Percentiles rank a stretch among this genome's conserved stretches.
These are phyloP conservation scores for Drosophila prolongata DNA, from an alignment of 2,888 invertebrate species.

Conservation along the genomic window DNA sequence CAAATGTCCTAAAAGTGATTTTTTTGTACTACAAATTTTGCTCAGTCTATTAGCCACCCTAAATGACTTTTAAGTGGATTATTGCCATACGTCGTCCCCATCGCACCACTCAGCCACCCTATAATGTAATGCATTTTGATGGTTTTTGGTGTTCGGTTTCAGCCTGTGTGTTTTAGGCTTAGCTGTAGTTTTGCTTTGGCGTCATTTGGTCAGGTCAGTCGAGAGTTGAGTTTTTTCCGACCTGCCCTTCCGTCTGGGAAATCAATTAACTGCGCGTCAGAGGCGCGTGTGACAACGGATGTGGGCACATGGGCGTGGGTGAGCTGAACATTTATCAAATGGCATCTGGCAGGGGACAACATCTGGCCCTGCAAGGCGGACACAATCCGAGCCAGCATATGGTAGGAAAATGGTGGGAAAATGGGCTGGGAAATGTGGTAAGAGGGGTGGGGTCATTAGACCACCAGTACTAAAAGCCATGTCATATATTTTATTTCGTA, in stretches of 20 bases:
- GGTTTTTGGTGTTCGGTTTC: slow-evolving; percentile 42
- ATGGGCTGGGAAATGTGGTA: background rate
- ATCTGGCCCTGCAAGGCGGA: slow-evolving; percentile 54
- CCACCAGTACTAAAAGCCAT: background rate
- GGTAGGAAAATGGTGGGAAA: slow-evolving; percentile 30
- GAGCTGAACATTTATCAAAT: slow-evolving; percentile 73
- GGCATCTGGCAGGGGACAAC: slow-evolving; percentile 55
- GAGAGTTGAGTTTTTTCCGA: slow-evolving; percentile 24
- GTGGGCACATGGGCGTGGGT: slow-evolving; percentile 36
- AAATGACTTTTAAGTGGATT: slow-evolving; percentile 67
- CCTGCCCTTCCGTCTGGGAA: slow-evolving; percentile 56
- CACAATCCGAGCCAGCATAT: slow-evolving; percentile 22
- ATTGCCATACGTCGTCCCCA: slow-evolving; percentile 52
- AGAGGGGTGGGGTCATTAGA: background rate
- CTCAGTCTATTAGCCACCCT: slow-evolving; percentile 9
- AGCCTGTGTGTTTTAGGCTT: slow-evolving; percentile 12
- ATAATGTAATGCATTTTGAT: slow-evolving; percentile 44
- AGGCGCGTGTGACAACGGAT: slow-evolving; percentile 56
- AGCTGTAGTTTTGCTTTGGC: slow-evolving; percentile 12
- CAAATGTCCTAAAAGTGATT: too few species aligned
- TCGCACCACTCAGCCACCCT: slow-evolving; percentile 6
- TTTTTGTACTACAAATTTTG: background rate
- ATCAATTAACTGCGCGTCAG: slow-evolving; percentile 75
- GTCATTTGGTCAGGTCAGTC: slow-evolving; percentile 9
- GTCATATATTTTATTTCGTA: too few species aligned